Evolutionary conservation across 2,797 vertebrate genomes (phyloP).

Genomic region (Ctenopoma kingsleyae): DNA sequence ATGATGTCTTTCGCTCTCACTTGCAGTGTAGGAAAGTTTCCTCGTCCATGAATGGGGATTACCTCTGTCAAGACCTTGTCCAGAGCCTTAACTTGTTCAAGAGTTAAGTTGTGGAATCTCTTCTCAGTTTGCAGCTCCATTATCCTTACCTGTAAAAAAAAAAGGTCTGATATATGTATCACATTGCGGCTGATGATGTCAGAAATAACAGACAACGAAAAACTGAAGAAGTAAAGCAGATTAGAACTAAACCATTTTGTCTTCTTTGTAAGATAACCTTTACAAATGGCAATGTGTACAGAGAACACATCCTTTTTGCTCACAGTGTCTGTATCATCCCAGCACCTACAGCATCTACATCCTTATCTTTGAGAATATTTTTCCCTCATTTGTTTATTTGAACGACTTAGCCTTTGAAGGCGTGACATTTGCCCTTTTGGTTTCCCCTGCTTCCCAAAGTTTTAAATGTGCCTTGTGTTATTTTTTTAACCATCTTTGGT

Average conservation of each 20-base stretch:
- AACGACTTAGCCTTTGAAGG: background rate
- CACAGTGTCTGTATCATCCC: background rate
- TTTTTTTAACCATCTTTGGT: background rate
- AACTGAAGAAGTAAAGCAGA: background rate
- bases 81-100: slow-evolving; percentile 92
- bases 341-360: background rate
- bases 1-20: slow-evolving; percentile 96
- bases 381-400: slow-evolving; percentile 6
- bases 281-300: slow-evolving; percentile 12
- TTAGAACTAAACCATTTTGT: slow-evolving; percentile 1
- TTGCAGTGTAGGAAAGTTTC: slow-evolving; percentile 96
- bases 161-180: slow-evolving; percentile 41
- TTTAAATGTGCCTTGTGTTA: background rate
- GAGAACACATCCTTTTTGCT: slow-evolving; percentile 6
- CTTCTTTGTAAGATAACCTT: slow-evolving; percentile 15
- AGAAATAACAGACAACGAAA: background rate
- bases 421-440: slow-evolving; percentile 10
- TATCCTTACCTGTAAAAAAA: slow-evolving; percentile 56
- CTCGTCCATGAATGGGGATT: slow-evolving; percentile 94
- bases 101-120: slow-evolving; percentile 91
- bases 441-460: slow-evolving; percentile 7
- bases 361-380: background rate
- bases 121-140: slow-evolving; percentile 76
- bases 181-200: slow-evolving; percentile 13
- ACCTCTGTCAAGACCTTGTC: slow-evolving; percentile 93